These are phyloP conservation scores for Onthophagus sagittarius DNA, from an alignment of 2,888 invertebrate genomes.

Conservation along the genomic window DNA sequence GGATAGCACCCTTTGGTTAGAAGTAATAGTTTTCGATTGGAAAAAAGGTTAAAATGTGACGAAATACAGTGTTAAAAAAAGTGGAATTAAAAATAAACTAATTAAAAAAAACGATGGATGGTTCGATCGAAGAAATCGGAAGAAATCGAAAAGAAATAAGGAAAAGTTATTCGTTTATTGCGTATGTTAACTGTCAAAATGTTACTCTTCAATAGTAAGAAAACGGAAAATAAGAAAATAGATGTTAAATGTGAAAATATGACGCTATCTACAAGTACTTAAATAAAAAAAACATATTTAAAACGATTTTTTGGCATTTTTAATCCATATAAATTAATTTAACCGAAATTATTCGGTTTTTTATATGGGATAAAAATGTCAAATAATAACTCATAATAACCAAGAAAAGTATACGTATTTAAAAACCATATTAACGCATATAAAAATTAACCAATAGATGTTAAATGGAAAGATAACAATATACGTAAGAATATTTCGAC, in stretches of 20 bases:
- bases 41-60: constrained; percentile 35
- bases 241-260: neutral
- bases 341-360: neutral
- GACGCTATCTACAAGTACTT: neutral
- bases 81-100: neutral
- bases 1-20: constrained; percentile 40
- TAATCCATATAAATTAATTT: neutral
- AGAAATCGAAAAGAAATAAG: neutral
- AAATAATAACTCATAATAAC: neutral
- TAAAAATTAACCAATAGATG: neutral
- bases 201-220: too few relatives aligned
- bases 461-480: neutral
- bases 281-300: neutral
- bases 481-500: neutral
- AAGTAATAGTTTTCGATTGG: constrained; percentile 20
- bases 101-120: constrained; percentile 5
- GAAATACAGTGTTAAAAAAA: constrained; percentile 41
- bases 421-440: neutral
- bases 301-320: neutral
- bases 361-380: neutral
- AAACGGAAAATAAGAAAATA: neutral
- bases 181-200: neutral
- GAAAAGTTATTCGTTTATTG: neutral
- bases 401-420: neutral
- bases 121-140: neutral